Base-by-base conservation (phyloP, 2,888 invertebrate genomes). In the Aspidiotus destructor region DNA sequence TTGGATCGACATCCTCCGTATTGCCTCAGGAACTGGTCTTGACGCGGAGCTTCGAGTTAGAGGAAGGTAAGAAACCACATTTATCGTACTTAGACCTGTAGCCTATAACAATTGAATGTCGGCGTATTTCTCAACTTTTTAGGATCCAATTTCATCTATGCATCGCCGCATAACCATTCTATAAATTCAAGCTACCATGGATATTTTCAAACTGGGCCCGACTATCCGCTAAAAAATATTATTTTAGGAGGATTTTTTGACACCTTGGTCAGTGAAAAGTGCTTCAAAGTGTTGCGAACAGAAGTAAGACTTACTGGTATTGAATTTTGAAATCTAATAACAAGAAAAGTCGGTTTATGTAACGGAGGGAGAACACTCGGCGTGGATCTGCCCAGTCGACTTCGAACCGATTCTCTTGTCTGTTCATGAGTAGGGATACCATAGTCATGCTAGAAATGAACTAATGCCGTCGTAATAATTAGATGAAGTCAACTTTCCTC, bases 181-280 rank as follows among this genome's bases (percentile, higher is more conserved):
- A 86, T 86, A 75, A 90, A 89, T 73, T 92, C 92, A 8, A 92
- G 94, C 76, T 84, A 91, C 17, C 87, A 89, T 74, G 78, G 92
- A 10, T 94, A 95, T 78, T 88, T 90, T 77, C 93, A 95, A 79
- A 89, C 88, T 76, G 91, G 92, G 8, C 78, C 88, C 70, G 88
- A 91, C 74, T 83, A 28, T 28, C 28, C 82, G 10, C 83, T 86
- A 44, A 80, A 84, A 52, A 80, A 81, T 57, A 95, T 94, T 77
- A 89, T 92, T 74, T 77, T 88, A 73, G 80, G 96, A 3, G 92
- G 94, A 76, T 81, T 98, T 70, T 83, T 96, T 64, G 85, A 88
- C 58, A 95, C 97, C 78, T 86, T 94, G 72, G 83, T 96, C 55
- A 83, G 85, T 10, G 96, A 97, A 76, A 94, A 96, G 0, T 94